Base-by-base conservation (phyloP, 2,113 vertebrate species). In the Galbula dea region DNA sequence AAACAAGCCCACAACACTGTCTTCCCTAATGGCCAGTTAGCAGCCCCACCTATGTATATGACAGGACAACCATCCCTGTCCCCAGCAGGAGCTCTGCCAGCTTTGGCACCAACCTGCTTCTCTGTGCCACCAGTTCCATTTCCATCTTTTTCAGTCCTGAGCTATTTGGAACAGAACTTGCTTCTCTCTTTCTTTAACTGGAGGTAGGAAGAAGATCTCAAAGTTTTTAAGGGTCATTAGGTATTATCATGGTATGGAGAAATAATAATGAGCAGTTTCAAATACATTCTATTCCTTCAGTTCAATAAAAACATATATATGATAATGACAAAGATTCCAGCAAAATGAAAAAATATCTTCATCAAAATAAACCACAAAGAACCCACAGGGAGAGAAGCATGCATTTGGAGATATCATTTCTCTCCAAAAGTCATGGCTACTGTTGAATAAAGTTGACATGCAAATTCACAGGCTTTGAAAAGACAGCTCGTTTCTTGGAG, bases 401-500 rank as follows among this genome's bases (percentile, higher is more conserved):
- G 15, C 55, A 43, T 62, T 29, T 86, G n/a, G 39, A 90, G 58
- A 61, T 30, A 86, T 2, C 15, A 51, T 37, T 79, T 86, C 49
- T 51, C 46, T 79, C 37, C 30, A 22, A 52, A 93, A 89, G 73
- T 48, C 73, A 52, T 3, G 29, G 34, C 63, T 73, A 15, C 27
- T 43, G n/a, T 67, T 37, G 8, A 92, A 79, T 73, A 55, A 72
- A 76, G 49, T 59, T 72, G 88, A 87, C 45, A n/a, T 34, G 45
- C 67, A 93, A 90, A 83, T 90, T 49, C 73, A 55, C 23, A 34
- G 3, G 2, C 78, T 73, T 83, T 61, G 6, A 43, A 86, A 91
- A 58, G 67, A 78, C 54, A 88, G 83, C 75, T 48, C 39, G 1
- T 92, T 94, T 95, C 97, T 97, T 93, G 1, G 87, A 96, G 86